Evolutionary conservation across 2,888 invertebrate species (phyloP).

Genomic region (Hypercompe scribonia): DNA sequence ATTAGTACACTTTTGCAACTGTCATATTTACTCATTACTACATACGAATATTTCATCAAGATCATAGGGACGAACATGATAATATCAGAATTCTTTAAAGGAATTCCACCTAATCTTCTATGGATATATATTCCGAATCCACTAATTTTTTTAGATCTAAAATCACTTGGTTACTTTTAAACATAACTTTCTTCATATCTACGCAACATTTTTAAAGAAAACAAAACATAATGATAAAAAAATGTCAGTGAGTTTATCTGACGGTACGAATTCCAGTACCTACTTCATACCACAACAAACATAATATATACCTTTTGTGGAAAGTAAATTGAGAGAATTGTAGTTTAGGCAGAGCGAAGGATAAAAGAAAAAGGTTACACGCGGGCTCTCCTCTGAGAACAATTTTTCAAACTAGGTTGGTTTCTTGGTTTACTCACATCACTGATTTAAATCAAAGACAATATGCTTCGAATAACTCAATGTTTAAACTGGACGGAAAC

Average conservation of each 20-base stretch:
- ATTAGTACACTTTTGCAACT: not conserved
- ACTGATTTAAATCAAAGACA: conserved; percentile 68
- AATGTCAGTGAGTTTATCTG: conserved; percentile 19
- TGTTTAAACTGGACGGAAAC: conserved; percentile 38
- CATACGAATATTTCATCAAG: not conserved
- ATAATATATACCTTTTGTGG: conserved; percentile 57
- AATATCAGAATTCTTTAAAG: too few species aligned
- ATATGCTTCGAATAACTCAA: conserved; percentile 51
- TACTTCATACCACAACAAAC: conserved; percentile 37
- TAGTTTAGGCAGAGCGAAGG: conserved; percentile 64
- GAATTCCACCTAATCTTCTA: too few species aligned
- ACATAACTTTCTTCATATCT: not conserved
- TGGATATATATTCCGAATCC: too few species aligned
- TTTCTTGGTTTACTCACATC: conserved; percentile 70
- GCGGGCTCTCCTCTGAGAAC: conserved; percentile 71
- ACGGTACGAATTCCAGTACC: not conserved
- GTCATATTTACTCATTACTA: not conserved
- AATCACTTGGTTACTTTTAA: not conserved
- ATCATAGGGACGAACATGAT: not conserved
- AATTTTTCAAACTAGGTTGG: conserved; percentile 78
- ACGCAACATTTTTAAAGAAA: not conserved
- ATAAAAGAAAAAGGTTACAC: conserved; percentile 68
- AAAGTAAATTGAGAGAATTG: conserved; percentile 72
- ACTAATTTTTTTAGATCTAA: not conserved
- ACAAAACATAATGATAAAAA: not conserved